These are phyloP conservation scores for Oikopleura vanhoeffeni DNA, from an alignment of 23 tunicate genomes.

Conservation along the genomic window DNA sequence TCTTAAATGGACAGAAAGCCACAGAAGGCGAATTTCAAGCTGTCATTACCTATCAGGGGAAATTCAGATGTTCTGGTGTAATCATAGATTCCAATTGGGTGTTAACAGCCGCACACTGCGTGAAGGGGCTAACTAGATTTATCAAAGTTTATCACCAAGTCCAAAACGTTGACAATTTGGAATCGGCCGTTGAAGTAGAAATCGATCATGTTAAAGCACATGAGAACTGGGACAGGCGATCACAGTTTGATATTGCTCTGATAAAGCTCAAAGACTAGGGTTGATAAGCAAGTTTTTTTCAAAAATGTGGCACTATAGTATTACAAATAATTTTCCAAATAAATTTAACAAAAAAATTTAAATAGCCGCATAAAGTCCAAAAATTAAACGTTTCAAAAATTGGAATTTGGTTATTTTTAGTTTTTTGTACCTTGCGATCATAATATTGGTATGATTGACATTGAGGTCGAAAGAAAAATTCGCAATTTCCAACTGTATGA, in stretches of 20 bases:
- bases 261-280: not conserved
- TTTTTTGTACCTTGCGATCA: no score
- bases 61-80: not conserved
- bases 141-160: not conserved
- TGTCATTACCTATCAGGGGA: not conserved
- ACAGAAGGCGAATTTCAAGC: not conserved
- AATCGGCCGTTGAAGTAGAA: not conserved
- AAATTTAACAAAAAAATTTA: no score
- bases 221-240: not conserved
- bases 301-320: no score
- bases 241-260: not conserved
- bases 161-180: not conserved
- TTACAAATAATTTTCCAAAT: no score
- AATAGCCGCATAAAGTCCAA: no score
- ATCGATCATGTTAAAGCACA: not conserved
- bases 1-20: not conserved
- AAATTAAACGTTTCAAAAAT: no score
- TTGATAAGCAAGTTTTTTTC: no score
- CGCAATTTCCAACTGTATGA: no score
- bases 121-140: not conserved
- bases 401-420: no score
- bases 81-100: not conserved
- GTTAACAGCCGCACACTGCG: not conserved
- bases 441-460: no score
- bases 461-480: no score